Base-by-base conservation (phyloP, 2,113 vertebrate species). In the Apteryx mantelli region DNA sequence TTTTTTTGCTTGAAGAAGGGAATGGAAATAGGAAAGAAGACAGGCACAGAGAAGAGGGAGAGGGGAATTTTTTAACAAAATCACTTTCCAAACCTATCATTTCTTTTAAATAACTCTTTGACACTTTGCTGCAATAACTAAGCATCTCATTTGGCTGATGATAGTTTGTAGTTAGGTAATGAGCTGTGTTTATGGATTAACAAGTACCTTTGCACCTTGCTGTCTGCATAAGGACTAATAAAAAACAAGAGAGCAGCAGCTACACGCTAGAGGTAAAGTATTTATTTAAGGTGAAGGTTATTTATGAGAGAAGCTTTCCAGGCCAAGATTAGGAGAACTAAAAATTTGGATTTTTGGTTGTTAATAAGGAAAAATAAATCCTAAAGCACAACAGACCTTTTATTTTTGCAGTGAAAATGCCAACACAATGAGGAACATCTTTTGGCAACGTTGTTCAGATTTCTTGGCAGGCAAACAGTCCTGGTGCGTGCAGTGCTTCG, bases 401-500 rank as follows among this genome's bases (percentile, higher is more conserved):
- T 20, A 7, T 13, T 50, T 38, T 79, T 4, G 8, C 73, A 15
- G 69, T 7, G 6, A 83, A 40, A 30, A 38, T 74, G 40, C 32
- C 80, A 53, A 34, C 2, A 5, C 1, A 1, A 7, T 32, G 73
- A 48, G 69, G 36, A 55, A 13, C 50, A 65, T 76, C 61, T 64
- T 56, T 7, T 38, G 64, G 52, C 28, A 14, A 30, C 7, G 71
- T 3, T 69, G 80, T 66, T 8, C 30, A 55, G 46, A 24, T 13
- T 26, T 40, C 30, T 56, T 6, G 56, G 30, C 15, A 6, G 40
- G 52, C 9, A 7, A 2, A 20, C 0, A 10, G n/a, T 14, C 32
- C 17, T 63, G 34, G 1, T 3, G 26, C 44, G 9, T 50, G 40
- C 64, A 36, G n/a, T 28, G 5, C 3, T 38, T 5, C 21, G 40